Conservation (phyloP, 2,113 vertebrate genomes). For the Lates calcarifer region DNA sequence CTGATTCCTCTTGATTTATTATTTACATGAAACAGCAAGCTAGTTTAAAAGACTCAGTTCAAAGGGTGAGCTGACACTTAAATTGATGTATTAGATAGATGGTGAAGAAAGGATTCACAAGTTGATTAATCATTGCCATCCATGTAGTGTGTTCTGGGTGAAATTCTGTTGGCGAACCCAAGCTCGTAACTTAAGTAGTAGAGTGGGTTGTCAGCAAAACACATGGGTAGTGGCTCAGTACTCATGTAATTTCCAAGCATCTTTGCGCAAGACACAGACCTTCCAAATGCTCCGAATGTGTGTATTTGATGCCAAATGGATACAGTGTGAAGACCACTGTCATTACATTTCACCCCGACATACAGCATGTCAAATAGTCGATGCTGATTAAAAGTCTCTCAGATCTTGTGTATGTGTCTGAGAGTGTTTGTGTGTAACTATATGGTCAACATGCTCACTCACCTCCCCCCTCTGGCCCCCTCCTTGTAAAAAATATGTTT, state of each 20-base stretch:
- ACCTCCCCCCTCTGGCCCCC: slow-evolving; percentile 1
- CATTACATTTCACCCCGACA: too few species aligned
- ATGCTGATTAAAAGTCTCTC: slow-evolving; percentile 22
- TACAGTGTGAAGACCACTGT: neutral
- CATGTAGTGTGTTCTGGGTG: neutral
- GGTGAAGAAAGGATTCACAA: neutral
- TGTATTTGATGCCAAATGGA: slow-evolving; percentile 5
- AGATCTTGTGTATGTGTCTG: neutral
- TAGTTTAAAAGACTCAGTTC: neutral
- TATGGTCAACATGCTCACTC: slow-evolving; percentile 29
- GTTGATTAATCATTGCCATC: neutral
- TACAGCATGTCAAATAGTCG: neutral
- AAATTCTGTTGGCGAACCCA: neutral
- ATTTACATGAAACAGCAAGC: neutral
- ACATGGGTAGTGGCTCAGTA: neutral
- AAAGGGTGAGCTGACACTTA: neutral
- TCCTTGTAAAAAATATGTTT: slow-evolving; percentile 69
- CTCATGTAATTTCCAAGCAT: neutral
- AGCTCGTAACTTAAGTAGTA: neutral
- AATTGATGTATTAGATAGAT: neutral
- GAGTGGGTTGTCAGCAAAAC: neutral
- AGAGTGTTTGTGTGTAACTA: neutral
- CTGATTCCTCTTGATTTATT: neutral
- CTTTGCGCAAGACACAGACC: neutral
- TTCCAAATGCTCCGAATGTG: neutral